Base-by-base conservation (phyloP, 2,797 vertebrate species). In the Melanotaenia pygmaea region DNA sequence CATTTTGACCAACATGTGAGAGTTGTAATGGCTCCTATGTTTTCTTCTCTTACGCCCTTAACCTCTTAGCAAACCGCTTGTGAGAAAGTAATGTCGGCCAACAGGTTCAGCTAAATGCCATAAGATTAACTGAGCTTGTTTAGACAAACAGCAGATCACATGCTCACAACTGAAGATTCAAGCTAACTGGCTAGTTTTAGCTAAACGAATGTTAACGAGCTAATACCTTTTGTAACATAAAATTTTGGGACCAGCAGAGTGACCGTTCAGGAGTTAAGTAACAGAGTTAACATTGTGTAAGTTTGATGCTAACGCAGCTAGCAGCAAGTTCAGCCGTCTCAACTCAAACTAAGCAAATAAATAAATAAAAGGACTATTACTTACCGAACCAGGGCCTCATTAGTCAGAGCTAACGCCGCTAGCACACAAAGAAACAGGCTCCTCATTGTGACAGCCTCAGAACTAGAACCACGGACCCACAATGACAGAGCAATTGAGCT, bases 311-410 rank as follows among this genome's bases (percentile, higher is more conserved):
- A 58, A 28, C 37, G 11, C 9, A 3, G 59, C 59, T 67, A 57
- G 45, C 54, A 26, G 20, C 20, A 53, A 57, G 12, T 34, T 28
- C 4, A 32, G 34, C 7, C 1, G 4, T 14, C 14, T 3, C 0
- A 34, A 6, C 10, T 34, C n/a, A 13, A 57, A 47, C 0, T 38
- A 61, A 70, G 53, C 6, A 32, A 26, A 61, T 13, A 37, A n/a
- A 30, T 54, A 0, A 32, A 9, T 8, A 20, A 13, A 24, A 59
- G 0, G 14, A 12, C n/a, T 47, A n/a, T 20, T 13, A 34, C 93
- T 94, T 84, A 95, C 95, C 95, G 84, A 16, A 95, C 67, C 8
- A 95, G 67, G 0, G 91, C 93, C 35, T 94, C 83, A 61, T 51
- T 68, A 8, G 74, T 86, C 64, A 94, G 80, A 0, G 78, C 74